Evolutionary conservation across 2,888 invertebrate species (phyloP), one percentile per base, ranked within the genome.

Genomic region (Aproaerema taeniolella): DNA sequence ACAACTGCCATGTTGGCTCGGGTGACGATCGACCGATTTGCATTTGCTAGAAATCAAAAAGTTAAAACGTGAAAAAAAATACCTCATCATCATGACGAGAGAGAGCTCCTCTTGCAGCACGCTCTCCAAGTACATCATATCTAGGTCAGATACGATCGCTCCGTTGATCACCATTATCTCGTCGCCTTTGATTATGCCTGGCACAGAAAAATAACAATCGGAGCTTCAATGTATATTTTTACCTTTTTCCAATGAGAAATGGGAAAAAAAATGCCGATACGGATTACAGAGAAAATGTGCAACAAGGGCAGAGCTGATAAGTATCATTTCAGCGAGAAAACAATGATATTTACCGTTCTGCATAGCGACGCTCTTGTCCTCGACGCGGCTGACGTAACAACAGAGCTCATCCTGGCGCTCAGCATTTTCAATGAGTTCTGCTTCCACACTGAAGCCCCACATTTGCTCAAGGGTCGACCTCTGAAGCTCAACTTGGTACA

Each of bases 81-180:
- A 90, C 90, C 98, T 91, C 93, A 98, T 96, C 94, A 98, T 98
- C 93, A 98, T 95, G 88, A 96, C 96, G 47, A 98, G 90, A 33
- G 95, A 93, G 50, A 95, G 91, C 70, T 97, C 97, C 78, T 98
- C 97, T 82, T 97, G 97, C 57, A 98, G 90, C 50, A 98, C 95
- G 70, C 95, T 96, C 85, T 98, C 98, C 74, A 98, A 91, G 89
- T 97, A 98, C 95, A 98, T 98, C 98, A 98, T 98, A 90, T 98
- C 98, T 87, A 98, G 90, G 88, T 98, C 98, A 67, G 96, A 96
- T 57, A 98, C 97, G 78, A 98, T 96, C 61, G 97, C 97, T 53
- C 97, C 96, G 89, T 98, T 98, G 88, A 98, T 97, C 79, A 98
- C 97, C 93, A 98, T 96, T 80, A 98, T 97, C 89, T 98, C 98